Conservation (phyloP, 2,797 vertebrate species). For the Poeciliopsis paucimaculata region DNA sequence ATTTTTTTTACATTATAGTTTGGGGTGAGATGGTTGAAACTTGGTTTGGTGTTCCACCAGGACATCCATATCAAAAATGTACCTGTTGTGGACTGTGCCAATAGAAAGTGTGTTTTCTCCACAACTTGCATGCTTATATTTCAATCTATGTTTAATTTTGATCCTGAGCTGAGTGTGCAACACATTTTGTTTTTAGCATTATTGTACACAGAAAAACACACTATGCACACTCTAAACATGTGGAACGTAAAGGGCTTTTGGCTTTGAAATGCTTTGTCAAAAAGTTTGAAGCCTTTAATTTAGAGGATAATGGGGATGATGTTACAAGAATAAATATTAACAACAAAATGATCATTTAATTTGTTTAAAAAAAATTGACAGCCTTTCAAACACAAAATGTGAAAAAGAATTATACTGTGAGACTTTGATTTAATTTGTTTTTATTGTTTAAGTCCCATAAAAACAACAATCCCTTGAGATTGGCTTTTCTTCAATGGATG, state of each 20-base stretch:
- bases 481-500: constrained; percentile 50
- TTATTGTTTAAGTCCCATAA: constrained; percentile 45
- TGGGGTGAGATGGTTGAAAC: not conserved
- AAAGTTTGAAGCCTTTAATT: constrained; percentile 49
- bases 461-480: constrained; percentile 62
- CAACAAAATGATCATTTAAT: not conserved
- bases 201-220: not conserved
- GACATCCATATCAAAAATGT: not conserved
- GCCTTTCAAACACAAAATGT: not conserved
- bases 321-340: constrained; percentile 50
- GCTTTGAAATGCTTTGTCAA: constrained; percentile 31
- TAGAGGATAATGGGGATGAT: constrained; percentile 51
- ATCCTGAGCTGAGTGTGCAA: not conserved
- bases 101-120: not conserved
- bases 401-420: not conserved
- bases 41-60: not conserved
- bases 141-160: not conserved
- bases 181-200: not conserved
- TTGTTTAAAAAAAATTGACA: not conserved
- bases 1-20: not conserved
- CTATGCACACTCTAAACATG: not conserved
- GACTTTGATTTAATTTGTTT: constrained; percentile 29
- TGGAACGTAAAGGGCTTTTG: not conserved
- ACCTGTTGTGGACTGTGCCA: not conserved
- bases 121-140: not conserved